Evolutionary conservation across 2,888 invertebrate species (phyloP), one percentile per base, ranked within the genome.

Genomic region (Lasioglossum malachurum): DNA sequence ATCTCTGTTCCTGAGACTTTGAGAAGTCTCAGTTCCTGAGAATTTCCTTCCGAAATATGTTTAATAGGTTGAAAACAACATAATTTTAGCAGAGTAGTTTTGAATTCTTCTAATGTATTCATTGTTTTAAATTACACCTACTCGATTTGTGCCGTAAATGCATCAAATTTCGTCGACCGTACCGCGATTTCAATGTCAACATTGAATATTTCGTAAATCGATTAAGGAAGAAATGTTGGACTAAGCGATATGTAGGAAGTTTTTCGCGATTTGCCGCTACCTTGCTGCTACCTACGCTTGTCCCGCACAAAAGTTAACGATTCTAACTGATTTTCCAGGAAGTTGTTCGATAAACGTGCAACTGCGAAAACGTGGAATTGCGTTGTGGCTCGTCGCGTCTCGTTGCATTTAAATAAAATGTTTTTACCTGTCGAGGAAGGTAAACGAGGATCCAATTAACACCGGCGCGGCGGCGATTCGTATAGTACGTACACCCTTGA

Each of bases 271-370:
- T 31, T 31, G 31, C 10, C 27, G 60, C 1, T 27, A n/a, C 27
- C 14, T 14, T 12, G 2, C 5, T 14, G 27, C 27, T 14, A n/a
- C 14, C 27, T 14, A n/a, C 14, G 4, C 4, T 16, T 5, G 31
- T 64, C 44, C 44, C 12, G 31, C n/a, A 60, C 38, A 27, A 83
- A 41, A 60, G 49, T 46, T 72, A 81, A 83, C 41, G 41, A 41
- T 49, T 27, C 57, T 72, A 16, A 0, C 10, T 72, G 23, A 72
- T 81, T 81, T 83, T 83, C 83, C 46, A 76, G 27, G 83, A 83
- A 83, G 27, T 35, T 49, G 75, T 53, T 44, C 49, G 49, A 64
- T 38, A 69, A 77, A 82, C 67, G 77, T 12, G 41, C 27, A 27
- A 74, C 53, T 23, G 57, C 31, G 16, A 69, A 76, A 77, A 57